Evolutionary conservation across 2,797 vertebrate species (phyloP).

Genomic region (Xenopus petersii): DNA sequence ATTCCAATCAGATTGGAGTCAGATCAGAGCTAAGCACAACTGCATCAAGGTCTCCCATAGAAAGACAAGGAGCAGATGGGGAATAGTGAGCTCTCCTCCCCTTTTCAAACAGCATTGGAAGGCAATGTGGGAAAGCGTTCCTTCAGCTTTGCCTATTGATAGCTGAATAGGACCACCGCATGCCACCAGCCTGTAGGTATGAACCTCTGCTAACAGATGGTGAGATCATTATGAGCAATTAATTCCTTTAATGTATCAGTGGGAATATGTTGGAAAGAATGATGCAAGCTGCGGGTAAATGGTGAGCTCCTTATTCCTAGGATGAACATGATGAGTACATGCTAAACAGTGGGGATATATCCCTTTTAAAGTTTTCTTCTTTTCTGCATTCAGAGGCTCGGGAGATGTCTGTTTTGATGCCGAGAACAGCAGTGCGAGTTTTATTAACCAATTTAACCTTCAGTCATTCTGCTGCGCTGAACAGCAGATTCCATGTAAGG

Average conservation of each 20-base stretch:
- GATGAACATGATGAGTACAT: conserved; percentile 62
- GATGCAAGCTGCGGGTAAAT: conserved; percentile 77
- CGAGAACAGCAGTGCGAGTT: conserved; percentile 61
- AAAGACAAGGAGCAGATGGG: conserved; percentile 98
- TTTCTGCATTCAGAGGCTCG: conserved; percentile 54
- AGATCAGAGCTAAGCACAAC: conserved; percentile 86
- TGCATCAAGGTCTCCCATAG: conserved; percentile 82
- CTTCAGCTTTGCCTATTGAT: conserved; percentile 72
- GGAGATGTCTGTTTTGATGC: conserved; percentile 65
- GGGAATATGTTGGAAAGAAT: conserved; percentile 89
- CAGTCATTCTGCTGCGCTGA: conserved; percentile 59
- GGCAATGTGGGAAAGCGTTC: conserved; percentile 77
- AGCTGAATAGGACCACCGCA: conserved; percentile 86
- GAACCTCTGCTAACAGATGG: conserved; percentile 94
- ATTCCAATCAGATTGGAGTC: conserved; percentile 87
- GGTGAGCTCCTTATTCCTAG: conserved; percentile 68
- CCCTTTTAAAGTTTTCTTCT: conserved; percentile 65
- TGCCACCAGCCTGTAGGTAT: conserved; percentile 90
- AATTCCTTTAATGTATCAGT: conserved; percentile 97
- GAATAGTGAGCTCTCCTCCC: conserved; percentile 84
- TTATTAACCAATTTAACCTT: conserved; percentile 64
- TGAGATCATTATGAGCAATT: conserved; percentile 98
- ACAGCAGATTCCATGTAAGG: conserved; percentile 63
- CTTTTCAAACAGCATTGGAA: conserved; percentile 84
- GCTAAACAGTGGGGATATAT: conserved; percentile 70